Base-by-base conservation (phyloP, 2,888 invertebrate genomes). In the Notocelia uddmanniana region DNA sequence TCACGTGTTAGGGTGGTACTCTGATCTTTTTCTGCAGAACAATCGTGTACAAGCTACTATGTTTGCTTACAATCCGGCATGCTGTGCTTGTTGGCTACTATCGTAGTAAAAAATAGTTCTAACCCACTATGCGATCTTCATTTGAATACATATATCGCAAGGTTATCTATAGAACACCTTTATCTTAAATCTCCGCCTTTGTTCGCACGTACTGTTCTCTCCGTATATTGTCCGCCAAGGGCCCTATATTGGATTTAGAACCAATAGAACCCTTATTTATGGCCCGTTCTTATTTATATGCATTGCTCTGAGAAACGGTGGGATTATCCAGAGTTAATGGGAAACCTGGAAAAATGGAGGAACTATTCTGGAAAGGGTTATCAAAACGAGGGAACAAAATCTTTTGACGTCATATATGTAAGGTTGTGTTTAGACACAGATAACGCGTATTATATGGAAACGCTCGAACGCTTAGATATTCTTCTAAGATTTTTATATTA, bases 201-300 rank as follows among this genome's bases (percentile, higher is more conserved):
- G 23, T 9, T 55, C 26, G 8, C 55, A 13, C 55, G 26, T 21
- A n/a, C 37, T 6, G 15, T 19, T 5, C 11, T 10, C 18, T 45
- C 62, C 68, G 26, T 69, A 69, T 62, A 54, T 69, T 41, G 37
- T 15, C 19, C 19, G 21, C 41, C 13, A 2, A 13, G 37, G 41
- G 52, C 41, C 63, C 31, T 63, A 69, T 69, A 69, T 69, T 69
- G 57, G 69, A 69, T 69, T 69, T 63, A 57, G 69, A 57, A 31
- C 63, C 69, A 69, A 69, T 69, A 69, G 69, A 13, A 31, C 69
- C 60, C 18, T 63, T 69, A 62, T 62, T 63, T 69, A 69, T 41
- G 45, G 45, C 23, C 48, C 18, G 6, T 19, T 26, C 62, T 62
- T 69, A 69, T 69, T 69, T 69, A 69, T 69, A 69, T 69, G 63